Evolutionary conservation across 2,888 invertebrate species (phyloP).

Genomic region (Polydesmus complanatus): DNA sequence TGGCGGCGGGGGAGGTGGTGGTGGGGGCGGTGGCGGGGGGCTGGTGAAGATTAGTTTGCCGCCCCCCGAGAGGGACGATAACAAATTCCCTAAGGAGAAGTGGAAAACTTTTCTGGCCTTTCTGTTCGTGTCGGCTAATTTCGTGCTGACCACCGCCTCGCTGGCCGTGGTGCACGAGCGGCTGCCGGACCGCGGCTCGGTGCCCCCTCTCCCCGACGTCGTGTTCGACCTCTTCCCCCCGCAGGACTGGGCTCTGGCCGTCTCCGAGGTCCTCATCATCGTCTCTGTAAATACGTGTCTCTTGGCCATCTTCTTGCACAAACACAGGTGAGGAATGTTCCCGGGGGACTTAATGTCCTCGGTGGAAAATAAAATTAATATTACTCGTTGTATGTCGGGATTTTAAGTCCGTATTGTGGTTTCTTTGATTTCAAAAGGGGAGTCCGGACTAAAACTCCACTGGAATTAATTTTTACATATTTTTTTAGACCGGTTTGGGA

Average conservation of each 20-base stretch:
- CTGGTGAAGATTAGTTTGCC: constrained; percentile 50
- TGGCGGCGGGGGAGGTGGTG: background rate
- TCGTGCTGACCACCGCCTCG: constrained; percentile 51
- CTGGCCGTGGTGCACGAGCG: constrained; percentile 75
- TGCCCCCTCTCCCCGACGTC: constrained; percentile 67
- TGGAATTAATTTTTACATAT: too few species aligned
- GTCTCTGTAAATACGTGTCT: constrained; percentile 59
- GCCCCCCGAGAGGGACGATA: constrained; percentile 51
- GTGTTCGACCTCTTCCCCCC: constrained; percentile 59
- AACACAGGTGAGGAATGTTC: constrained; percentile 48
- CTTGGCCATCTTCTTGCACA: constrained; percentile 66
- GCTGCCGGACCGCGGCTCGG: constrained; percentile 58
- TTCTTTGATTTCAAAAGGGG: too few species aligned
- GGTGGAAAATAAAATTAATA: too few species aligned
- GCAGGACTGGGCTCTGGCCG: constrained; percentile 60
- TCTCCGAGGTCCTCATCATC: constrained; percentile 77
- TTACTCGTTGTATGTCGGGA: too few species aligned
- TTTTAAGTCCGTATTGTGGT: too few species aligned
- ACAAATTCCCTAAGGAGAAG: constrained; percentile 65
- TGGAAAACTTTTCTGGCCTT: constrained; percentile 57
- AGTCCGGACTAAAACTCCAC: too few species aligned
- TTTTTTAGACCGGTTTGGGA: too few species aligned
- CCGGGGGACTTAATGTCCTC: too few species aligned
- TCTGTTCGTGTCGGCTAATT: constrained; percentile 46
- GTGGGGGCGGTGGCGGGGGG: constrained; percentile 27